Percentiles rank a stretch among this genome's conserved stretches.
These are phyloP conservation scores for Lynx canadensis DNA, from an alignment of 2,113 vertebrate species.

Conservation along the genomic window DNA sequence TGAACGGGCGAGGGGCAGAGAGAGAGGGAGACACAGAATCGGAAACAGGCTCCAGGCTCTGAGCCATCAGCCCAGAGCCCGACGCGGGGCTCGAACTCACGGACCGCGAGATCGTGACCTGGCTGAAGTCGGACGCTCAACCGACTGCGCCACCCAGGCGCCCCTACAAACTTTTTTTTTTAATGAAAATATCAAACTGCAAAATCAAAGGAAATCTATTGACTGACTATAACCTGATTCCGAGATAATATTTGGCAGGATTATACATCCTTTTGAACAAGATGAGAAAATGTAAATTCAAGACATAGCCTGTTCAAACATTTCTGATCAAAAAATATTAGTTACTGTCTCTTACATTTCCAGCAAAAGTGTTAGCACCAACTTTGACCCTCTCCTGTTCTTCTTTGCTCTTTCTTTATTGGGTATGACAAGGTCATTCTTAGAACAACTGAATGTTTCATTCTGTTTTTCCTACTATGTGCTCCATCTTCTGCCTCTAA, in stretches of 20 bases:
- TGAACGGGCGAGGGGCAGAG: too few species aligned
- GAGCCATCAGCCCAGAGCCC: too few species aligned
- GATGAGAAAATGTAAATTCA: background rate
- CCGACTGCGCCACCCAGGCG: too few species aligned
- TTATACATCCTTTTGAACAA: background rate
- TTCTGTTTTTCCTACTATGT: background rate
- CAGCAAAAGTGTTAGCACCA: background rate
- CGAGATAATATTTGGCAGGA: background rate
- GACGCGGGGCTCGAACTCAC: too few species aligned
- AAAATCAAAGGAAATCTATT: background rate
- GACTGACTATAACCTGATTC: background rate
- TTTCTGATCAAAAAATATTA: background rate
- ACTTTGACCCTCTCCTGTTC: background rate
- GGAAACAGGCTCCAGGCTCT: too few species aligned
- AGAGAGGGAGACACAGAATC: too few species aligned
- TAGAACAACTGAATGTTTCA: background rate
- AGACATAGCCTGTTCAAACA: background rate
- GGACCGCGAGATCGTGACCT: too few species aligned
- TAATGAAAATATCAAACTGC: background rate
- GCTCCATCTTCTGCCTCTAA: background rate
- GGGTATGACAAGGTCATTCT: background rate
- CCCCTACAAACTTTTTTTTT: background rate
- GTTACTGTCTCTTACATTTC: background rate
- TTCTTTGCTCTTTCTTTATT: background rate
- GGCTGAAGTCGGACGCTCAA: too few species aligned